Base-by-base conservation (phyloP, 23 tunicate genomes). In the Halocynthia aurantium region DNA sequence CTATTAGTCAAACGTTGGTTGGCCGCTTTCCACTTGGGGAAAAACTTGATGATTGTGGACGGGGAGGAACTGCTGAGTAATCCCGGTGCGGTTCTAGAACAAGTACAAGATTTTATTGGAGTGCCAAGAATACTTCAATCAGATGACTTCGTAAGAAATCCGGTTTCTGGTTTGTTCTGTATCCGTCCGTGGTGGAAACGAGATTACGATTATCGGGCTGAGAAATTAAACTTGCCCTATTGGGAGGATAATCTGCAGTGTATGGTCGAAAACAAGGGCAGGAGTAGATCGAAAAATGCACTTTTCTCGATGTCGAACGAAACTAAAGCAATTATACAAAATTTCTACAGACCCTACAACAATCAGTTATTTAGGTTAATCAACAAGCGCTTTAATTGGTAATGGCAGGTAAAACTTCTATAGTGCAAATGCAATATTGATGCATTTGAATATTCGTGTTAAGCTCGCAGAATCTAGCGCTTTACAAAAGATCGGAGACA, bases 111-210 rank as follows among this genome's bases (percentile, higher is more conserved):
- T 15, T 74, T 53, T 74, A 22, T 74, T 5, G 22, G 31, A 8
- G 22, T 74, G 2, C 78, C 78, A 21, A 74, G 56, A 54, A 10
- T 74, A 22, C 22, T 74, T 8, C 8, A 17, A n/a, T 12, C 10
- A 19, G 56, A 22, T 15, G 78, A 74, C 57, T 74, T 74, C 22
- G 57, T 74, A 20, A 53, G 63, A 44, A 19, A 74, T 74, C 78
- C 78, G 56, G 20, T 54, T 13, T 54, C 65, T 74, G 78, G 78
- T 74, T 54, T 74, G 10, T 74, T 4, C 56, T 74, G 78, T 53
- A 10, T 74, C 22, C 17, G 78, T 7, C 78, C 78, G n/a, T 74
- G 78, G 78, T 74, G 78, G 78, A 53, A 74, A 15, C 22, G 22
- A 51, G 31, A 52, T 44, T 74, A 74, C 63, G 63, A 74, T 44